phyloP scores from a whole-genome alignment of 2,888 invertebrate species.

The Balanococcus diminutus region DNA sequence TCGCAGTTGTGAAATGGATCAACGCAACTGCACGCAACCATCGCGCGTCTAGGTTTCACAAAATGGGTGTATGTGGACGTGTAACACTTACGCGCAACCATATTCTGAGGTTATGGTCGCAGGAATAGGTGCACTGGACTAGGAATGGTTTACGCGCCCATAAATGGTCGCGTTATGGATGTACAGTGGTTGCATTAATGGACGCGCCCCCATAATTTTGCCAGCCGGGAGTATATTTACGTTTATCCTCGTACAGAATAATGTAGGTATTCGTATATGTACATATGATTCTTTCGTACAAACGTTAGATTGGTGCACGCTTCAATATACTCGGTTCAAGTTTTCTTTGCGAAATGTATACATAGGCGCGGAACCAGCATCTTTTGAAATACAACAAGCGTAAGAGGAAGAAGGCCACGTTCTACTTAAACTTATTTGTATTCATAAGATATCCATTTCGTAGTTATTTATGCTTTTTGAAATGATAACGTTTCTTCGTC shows the following conservation, averaged over 20 bases:
- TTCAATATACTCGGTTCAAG: not conserved
- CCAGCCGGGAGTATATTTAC: no score
- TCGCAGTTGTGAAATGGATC: no score
- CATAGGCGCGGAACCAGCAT: not conserved
- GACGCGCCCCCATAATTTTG: no score
- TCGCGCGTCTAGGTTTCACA: no score
- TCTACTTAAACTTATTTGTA: conserved; percentile 42
- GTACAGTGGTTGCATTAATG: no score
- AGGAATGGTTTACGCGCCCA: no score
- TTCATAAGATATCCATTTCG: conserved; percentile 38
- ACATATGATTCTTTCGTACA: not conserved
- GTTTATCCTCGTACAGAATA: not conserved
- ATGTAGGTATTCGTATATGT: not conserved
- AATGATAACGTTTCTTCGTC: conserved; percentile 35
- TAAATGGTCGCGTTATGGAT: no score
- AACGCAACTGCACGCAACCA: no score
- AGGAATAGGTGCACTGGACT: no score
- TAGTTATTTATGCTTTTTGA: conserved; percentile 42
- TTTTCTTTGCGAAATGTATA: not conserved
- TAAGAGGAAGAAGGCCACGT: not conserved
- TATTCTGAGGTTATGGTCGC: no score
- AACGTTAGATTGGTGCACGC: not conserved
- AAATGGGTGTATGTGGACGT: no score
- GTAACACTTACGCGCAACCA: no score
- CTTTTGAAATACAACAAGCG: conserved; percentile 8